These are phyloP conservation scores for Drosophila quinaria DNA, from an alignment of 2,888 invertebrate species.

Conservation along the genomic window DNA sequence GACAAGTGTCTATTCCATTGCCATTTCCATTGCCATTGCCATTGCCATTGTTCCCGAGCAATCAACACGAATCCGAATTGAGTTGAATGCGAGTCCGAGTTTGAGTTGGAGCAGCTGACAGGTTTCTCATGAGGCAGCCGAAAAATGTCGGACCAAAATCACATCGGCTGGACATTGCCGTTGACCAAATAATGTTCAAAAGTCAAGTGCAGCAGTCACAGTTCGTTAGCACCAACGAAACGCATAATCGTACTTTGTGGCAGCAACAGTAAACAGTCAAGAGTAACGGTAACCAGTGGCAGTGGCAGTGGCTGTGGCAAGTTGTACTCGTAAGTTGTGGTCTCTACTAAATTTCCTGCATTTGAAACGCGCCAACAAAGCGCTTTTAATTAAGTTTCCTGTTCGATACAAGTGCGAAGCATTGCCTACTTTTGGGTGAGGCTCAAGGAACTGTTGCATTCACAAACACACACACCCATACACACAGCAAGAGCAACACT, in stretches of 20 bases:
- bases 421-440: constrained; percentile 62
- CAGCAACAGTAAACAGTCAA: constrained; percentile 14
- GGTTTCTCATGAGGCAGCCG: constrained; percentile 58
- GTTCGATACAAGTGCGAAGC: constrained; percentile 52
- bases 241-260: constrained; percentile 7
- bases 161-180: constrained; percentile 21
- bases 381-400: constrained; percentile 77
- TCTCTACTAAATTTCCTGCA: constrained; percentile 29
- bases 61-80: constrained; percentile 52
- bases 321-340: constrained; percentile 45
- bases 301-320: constrained; percentile 10
- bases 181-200: constrained; percentile 46
- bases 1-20: constrained; percentile 46
- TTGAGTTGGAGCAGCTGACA: constrained; percentile 60
- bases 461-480: constrained; percentile 14
- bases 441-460: constrained; percentile 67
- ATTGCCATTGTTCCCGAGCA: constrained; percentile 54
- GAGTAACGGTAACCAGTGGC: constrained; percentile 19
- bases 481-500: background rate
- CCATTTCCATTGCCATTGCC: constrained; percentile 45
- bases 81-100: background rate
- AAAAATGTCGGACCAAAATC: constrained; percentile 32
- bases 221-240: constrained; percentile 54
- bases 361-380: constrained; percentile 39
- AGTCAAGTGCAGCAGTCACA: constrained; percentile 73